phyloP scores from a whole-genome alignment of 2,888 invertebrate species.

The Caenorhabditis sp. region DNA sequence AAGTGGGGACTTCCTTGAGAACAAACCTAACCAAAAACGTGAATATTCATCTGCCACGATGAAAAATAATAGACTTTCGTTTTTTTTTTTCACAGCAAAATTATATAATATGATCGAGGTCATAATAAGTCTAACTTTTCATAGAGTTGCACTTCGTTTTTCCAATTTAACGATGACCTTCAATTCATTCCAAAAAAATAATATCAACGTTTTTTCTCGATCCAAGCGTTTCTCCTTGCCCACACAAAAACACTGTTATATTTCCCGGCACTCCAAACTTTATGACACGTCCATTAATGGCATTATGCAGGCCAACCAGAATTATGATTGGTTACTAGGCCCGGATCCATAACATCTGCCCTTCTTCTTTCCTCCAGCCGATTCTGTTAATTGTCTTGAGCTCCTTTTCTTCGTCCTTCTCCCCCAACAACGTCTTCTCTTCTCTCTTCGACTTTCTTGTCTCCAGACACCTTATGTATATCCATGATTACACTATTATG shows the following conservation, averaged over 20 bases:
- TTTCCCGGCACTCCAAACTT: not conserved
- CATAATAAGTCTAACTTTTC: no score
- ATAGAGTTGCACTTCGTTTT: no score
- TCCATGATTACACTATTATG: constrained; percentile 59
- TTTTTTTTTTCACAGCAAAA: no score
- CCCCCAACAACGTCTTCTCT: not conserved
- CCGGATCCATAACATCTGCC: constrained; percentile 60
- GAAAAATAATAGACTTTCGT: no score
- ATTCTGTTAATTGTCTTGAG: constrained; percentile 45
- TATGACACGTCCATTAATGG: not conserved
- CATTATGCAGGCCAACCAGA: constrained; percentile 1
- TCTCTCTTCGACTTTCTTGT: constrained; percentile 13
- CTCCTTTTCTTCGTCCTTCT: not conserved
- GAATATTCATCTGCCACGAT: no score
- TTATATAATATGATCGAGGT: no score
- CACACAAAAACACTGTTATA: not conserved
- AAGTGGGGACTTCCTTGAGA: no score
- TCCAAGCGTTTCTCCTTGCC: not conserved
- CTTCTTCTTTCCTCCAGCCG: constrained; percentile 15
- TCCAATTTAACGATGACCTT: no score
- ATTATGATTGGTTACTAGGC: constrained; percentile 47
- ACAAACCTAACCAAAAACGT: no score
- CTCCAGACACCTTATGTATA: constrained; percentile 55
- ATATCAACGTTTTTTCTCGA: no score
- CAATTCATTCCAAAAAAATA: no score